phyloP scores from a whole-genome alignment of 2,797 vertebrate species.

The Pristis pectinata region DNA sequence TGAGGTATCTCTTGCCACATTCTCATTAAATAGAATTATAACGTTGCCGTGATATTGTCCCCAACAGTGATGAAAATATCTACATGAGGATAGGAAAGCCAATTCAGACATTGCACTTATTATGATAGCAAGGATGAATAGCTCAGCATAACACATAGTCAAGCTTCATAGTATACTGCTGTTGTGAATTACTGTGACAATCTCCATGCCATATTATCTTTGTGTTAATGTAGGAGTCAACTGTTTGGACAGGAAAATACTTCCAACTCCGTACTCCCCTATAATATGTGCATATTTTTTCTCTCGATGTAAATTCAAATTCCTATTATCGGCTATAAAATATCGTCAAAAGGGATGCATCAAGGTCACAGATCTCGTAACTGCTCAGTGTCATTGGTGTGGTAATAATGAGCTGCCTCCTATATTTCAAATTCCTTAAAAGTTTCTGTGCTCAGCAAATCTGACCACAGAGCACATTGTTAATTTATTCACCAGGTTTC shows the following conservation, averaged over 20 bases:
- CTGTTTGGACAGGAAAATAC: neutral
- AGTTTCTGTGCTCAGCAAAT: slow-evolving; percentile 25
- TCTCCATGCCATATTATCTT: neutral
- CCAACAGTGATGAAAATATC: neutral
- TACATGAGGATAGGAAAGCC: neutral
- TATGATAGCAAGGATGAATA: neutral
- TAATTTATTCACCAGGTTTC: slow-evolving; percentile 17
- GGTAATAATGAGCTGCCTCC: neutral
- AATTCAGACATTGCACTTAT: neutral
- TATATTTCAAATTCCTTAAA: slow-evolving; percentile 12
- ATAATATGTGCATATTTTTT: neutral
- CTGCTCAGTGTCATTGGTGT: no score
- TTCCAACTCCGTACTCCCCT: neutral
- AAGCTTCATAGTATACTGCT: neutral
- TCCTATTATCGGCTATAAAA: neutral
- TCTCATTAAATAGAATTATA: neutral
- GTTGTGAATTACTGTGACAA: neutral
- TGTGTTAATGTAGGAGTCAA: neutral
- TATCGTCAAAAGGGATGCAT: neutral
- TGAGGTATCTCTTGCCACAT: neutral
- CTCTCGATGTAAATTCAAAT: neutral
- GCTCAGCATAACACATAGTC: neutral
- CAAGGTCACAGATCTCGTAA: neutral
- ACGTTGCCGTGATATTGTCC: neutral
- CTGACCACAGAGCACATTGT: neutral